Base-by-base conservation (phyloP, 2,113 vertebrate species). In the Mixornis gularis region DNA sequence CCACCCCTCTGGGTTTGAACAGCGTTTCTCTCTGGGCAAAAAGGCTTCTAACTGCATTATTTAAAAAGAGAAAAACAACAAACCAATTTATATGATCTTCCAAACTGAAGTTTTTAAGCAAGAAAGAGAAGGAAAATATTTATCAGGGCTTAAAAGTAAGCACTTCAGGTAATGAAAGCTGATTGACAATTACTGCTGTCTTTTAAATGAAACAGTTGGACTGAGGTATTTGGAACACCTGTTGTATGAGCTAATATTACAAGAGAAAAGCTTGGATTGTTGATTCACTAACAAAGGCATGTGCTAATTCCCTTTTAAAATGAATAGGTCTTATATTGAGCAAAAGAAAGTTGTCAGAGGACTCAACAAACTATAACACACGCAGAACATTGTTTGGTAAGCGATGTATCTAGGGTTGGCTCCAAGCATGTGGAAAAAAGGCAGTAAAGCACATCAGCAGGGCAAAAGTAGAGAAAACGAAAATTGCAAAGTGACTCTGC, bases 11-110 rank as follows among this genome's bases (percentile, higher is more conserved):
- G 70, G 56, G 74, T 95, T 93, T 93, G 82, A 92, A 53, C 29
- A 93, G 36, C 58, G 74, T 83, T 94, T 89, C 58, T 86, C 29
- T 91, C 69, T 51, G 56, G 70, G 74, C 16, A 94, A 89, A 94
- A 72, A 1, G 4, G 13, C 51, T 91, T 95, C 93, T 79, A 94
- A 79, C 22, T 43, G 64, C 40, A 59, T 78, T 66, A 77, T 89
- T 94, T 90, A 87, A 90, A 94, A 95, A 40, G 14, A 81, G 19
- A 70, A 88, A 80, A 92, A 55, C 85, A 89, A 74, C 38, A 83
- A 83, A 18, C 4, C 27, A 68, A 87, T 87, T 68, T 56, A 38
- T 74, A 46, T 46, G 26, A 38, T 86, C 26, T 36, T 92, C 25
- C 44, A 76, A 80, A 81, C 11, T 0, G 7, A 92, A n/a, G 3